These are phyloP conservation scores for Lasioglossum lativentre DNA, from an alignment of 2,888 invertebrate species.

Conservation along the genomic window DNA sequence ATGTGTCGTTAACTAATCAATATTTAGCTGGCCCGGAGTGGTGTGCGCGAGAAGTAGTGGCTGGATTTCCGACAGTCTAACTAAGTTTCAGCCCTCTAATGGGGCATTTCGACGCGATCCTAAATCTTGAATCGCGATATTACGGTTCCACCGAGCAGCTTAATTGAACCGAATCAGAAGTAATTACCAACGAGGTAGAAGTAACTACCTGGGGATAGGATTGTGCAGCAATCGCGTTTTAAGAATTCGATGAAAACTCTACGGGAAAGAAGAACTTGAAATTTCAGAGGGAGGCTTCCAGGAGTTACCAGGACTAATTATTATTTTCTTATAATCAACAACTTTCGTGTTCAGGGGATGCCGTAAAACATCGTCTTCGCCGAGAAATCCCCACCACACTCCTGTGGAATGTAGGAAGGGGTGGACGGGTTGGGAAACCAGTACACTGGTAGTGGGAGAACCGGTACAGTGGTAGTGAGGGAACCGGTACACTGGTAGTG, in stretches of 20 bases:
- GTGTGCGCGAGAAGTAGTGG: slow-evolving; percentile 18
- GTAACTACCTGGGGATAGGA: neutral
- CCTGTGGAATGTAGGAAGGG: too few species aligned
- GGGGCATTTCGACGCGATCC: slow-evolving; percentile 75
- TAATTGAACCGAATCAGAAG: slow-evolving; percentile 81
- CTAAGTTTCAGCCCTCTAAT: slow-evolving; percentile 77
- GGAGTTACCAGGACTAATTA: neutral
- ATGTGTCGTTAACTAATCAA: slow-evolving; percentile 14
- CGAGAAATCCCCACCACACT: too few species aligned
- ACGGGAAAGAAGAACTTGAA: neutral
- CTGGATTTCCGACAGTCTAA: slow-evolving; percentile 74
- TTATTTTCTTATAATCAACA: neutral
- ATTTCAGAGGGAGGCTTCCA: neutral
- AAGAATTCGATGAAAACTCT: neutral
- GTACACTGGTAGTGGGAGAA: too few species aligned
- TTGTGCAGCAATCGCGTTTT: slow-evolving; percentile 19
- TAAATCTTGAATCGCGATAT: slow-evolving; percentile 77
- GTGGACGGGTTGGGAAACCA: too few species aligned
- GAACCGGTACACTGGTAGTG: too few species aligned
- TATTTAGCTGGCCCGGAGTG: slow-evolving; percentile 38
- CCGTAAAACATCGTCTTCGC: too few species aligned
- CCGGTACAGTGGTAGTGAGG: too few species aligned
- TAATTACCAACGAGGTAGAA: slow-evolving; percentile 59
- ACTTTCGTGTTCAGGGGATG: neutral
- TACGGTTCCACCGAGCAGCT: slow-evolving; percentile 74